Conservation (phyloP, 2,797 vertebrate species). For the Molossus molossus region DNA sequence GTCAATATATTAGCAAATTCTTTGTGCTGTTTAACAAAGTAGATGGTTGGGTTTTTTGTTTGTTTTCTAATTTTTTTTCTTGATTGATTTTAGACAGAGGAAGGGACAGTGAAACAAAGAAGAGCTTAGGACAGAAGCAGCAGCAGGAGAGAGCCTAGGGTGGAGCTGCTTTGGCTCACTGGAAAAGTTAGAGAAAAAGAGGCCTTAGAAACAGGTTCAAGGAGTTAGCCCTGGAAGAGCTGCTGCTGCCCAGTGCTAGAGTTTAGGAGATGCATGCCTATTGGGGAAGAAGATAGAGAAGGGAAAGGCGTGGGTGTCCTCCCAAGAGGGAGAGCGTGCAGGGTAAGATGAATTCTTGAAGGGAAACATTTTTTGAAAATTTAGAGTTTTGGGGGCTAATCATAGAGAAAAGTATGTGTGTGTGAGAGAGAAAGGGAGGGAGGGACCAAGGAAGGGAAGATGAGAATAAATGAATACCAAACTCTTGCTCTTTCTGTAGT, state of each 20-base stretch:
- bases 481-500: not conserved
- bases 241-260: not conserved
- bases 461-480: not conserved
- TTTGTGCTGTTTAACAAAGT: conserved; percentile 39
- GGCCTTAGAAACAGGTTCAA: not conserved
- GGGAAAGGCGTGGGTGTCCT: not conserved
- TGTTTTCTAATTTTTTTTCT: not conserved
- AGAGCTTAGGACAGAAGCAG: not conserved
- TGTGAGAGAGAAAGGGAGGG: not conserved
- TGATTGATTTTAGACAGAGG: not conserved
- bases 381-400: not conserved
- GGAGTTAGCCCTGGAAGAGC: not conserved
- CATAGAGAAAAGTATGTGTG: not conserved
- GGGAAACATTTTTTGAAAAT: conserved; percentile 36
- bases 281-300: not conserved
- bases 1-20: conserved; percentile 33
- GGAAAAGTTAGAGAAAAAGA: not conserved
- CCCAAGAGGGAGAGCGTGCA: not conserved
- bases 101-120: not conserved
- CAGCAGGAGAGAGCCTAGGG: not conserved
- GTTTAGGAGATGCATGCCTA: not conserved
- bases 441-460: not conserved
- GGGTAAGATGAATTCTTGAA: not conserved
- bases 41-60: not conserved
- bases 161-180: not conserved